These are phyloP conservation scores for Chiroxiphia lanceolata DNA, from an alignment of 2,797 vertebrate species.

Conservation along the genomic window DNA sequence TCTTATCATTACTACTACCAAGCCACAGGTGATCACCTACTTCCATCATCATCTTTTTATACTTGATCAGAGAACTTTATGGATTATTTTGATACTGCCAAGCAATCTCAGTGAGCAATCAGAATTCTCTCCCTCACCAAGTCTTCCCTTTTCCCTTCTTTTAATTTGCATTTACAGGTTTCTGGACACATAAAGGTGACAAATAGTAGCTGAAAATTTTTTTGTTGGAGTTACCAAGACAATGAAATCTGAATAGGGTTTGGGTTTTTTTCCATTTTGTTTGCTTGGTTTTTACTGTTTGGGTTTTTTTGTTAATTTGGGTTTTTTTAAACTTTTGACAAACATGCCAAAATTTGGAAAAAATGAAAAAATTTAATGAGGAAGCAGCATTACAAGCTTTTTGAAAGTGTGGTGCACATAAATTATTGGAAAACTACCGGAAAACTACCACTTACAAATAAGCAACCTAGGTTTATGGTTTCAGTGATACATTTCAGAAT, in stretches of 20 bases:
- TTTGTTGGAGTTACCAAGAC: not conserved
- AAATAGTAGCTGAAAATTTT: not conserved
- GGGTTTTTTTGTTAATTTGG: not conserved
- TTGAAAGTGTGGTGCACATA: not conserved
- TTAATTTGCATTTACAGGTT: not conserved
- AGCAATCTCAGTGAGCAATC: not conserved
- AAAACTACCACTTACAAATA: not conserved
- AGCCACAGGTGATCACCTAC: not conserved
- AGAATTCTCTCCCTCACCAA: not conserved
- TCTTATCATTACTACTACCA: rapidly evolving
- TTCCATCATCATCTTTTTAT: not conserved
- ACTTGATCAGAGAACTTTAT: not conserved
- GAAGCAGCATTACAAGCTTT: not conserved
- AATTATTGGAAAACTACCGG: not conserved
- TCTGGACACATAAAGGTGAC: not conserved
- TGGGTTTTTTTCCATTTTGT: not conserved
- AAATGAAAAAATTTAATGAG: not conserved
- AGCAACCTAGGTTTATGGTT: not conserved
- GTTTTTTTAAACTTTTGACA: not conserved
- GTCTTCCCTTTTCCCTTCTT: not conserved
- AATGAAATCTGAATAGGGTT: not conserved
- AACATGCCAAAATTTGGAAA: not conserved
- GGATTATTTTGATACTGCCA: not conserved
- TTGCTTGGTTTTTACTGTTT: not conserved
- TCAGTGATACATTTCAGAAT: not conserved